Conservation (phyloP, 2,113 vertebrate genomes). For the Pithys albifrons region DNA sequence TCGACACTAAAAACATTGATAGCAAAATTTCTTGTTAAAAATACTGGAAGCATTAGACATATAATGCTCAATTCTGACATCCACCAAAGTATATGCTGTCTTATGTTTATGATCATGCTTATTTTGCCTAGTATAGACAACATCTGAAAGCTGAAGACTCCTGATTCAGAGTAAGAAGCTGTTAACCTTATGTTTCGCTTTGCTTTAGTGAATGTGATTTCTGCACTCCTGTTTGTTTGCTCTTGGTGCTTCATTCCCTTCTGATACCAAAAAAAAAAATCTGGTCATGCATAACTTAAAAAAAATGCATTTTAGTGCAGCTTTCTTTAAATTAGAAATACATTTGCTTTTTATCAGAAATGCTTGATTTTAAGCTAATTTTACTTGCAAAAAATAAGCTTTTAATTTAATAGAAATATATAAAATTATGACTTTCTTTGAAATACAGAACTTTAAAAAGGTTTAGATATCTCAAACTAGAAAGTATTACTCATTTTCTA, state of each 20-base stretch:
- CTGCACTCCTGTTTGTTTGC: background rate
- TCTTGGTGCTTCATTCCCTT: background rate
- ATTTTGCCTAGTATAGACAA: background rate
- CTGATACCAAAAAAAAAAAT: background rate
- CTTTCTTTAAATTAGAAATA: background rate
- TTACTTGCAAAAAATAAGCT: background rate
- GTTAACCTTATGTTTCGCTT: background rate
- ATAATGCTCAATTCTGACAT: background rate
- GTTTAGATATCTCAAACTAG: background rate
- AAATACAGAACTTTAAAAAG: background rate
- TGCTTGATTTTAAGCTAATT: background rate
- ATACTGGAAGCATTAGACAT: background rate
- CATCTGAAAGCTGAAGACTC: background rate
- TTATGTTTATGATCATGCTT: background rate
- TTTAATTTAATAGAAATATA: background rate
- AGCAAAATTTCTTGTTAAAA: background rate
- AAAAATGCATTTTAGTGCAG: background rate
- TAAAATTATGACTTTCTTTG: background rate
- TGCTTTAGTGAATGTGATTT: background rate
- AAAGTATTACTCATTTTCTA: background rate
- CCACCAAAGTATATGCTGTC: fast-evolving
- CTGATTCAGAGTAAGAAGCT: background rate
- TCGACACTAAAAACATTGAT: background rate
- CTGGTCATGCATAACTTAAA: background rate
- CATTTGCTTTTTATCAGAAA: background rate